These are phyloP conservation scores for Piscicola geometra DNA, from an alignment of 2,888 invertebrate species.

Conservation along the genomic window DNA sequence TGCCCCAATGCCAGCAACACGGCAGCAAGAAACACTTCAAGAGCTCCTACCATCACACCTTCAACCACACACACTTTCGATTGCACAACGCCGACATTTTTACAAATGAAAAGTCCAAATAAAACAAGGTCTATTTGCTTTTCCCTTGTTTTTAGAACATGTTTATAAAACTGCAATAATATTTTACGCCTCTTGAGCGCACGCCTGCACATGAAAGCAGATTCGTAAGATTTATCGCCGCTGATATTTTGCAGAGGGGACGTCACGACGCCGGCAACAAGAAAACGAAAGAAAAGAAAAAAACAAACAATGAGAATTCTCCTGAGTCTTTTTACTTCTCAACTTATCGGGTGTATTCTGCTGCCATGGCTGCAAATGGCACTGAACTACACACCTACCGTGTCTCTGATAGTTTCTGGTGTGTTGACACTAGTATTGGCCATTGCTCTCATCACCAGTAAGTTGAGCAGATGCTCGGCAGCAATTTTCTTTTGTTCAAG, in stretches of 20 bases:
- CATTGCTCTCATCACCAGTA: constrained; percentile 40
- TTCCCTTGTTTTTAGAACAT: background rate
- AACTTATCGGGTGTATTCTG: constrained; percentile 40
- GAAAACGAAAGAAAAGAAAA: background rate
- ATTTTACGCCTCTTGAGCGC: background rate
- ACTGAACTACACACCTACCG: constrained; percentile 40
- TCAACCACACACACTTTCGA: background rate
- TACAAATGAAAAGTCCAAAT: background rate
- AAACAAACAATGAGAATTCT: constrained; percentile 29
- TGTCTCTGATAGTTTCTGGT: constrained; percentile 34
- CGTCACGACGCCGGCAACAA: background rate
- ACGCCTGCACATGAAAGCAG: background rate
- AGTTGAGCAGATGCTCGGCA: constrained; percentile 41
- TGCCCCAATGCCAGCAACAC: background rate
- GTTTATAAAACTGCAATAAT: background rate
- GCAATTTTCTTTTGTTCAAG: constrained; percentile 42
- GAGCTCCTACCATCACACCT: background rate
- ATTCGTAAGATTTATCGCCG: background rate
- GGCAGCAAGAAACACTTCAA: background rate
- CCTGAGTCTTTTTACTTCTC: constrained; percentile 38
- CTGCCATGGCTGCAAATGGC: constrained; percentile 43
- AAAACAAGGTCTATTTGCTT: background rate
- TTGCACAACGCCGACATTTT: background rate
- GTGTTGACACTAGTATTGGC: constrained; percentile 34
- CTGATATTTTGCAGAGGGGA: background rate